Evolutionary conservation across 2,113 vertebrate genomes (phyloP).

Genomic region (Cynoglossus semilaevis): DNA sequence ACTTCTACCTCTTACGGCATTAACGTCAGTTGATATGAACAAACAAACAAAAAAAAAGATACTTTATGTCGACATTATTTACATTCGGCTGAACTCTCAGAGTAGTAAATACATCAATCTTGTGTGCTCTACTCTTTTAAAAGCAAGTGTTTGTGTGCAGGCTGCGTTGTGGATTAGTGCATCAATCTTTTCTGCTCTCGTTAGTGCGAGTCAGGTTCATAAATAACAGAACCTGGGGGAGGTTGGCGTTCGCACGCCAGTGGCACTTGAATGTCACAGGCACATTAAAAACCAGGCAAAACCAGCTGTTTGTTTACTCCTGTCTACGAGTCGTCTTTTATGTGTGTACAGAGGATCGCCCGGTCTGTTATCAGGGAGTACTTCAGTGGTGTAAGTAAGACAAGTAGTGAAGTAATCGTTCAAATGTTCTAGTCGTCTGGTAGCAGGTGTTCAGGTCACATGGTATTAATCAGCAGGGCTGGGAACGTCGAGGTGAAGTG

Average conservation of each 20-base stretch:
- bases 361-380: conserved; percentile 14
- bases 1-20: conserved; percentile 20
- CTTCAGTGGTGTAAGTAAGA: conserved; percentile 6
- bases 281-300: conserved; percentile 21
- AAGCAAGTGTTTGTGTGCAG: neutral
- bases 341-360: conserved; percentile 5
- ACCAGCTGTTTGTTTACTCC: conserved; percentile 11
- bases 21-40: conserved; percentile 30
- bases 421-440: conserved; percentile 9
- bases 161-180: conserved; percentile 38
- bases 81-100: conserved; percentile 51
- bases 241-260: conserved; percentile 17
- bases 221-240: conserved; percentile 42
- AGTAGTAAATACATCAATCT: conserved; percentile 65
- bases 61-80: conserved; percentile 32
- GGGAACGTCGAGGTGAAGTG: conserved; percentile 5
- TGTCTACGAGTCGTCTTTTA: conserved; percentile 1
- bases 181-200: conserved; percentile 64
- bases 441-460: conserved; percentile 11
- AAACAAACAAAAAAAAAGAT: conserved; percentile 31
- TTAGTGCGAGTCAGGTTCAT: conserved; percentile 65
- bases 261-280: conserved; percentile 20
- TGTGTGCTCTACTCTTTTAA: conserved; percentile 18
- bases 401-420: conserved; percentile 3
- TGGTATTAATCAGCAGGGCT: conserved; percentile 9